phyloP scores from a whole-genome alignment of 1,140 invertebrate species.

The Popillia japonica region DNA sequence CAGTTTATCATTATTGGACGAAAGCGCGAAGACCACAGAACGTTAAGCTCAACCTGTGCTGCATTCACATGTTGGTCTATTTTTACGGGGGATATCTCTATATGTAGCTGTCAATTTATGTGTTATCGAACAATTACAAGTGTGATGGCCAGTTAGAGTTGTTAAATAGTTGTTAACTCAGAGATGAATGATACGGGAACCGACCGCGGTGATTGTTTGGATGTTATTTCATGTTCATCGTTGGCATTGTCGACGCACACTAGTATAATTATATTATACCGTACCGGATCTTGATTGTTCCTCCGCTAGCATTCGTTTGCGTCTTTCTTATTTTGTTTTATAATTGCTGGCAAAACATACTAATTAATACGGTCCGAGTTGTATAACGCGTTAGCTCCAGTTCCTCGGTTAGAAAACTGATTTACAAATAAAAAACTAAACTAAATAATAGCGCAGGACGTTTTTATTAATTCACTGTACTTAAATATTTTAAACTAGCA shows the following conservation, averaged over 20 bases:
- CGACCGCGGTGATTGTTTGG: constrained; percentile 36
- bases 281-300: constrained; percentile 38
- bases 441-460: background rate
- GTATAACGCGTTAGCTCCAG: background rate
- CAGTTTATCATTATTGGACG: constrained; percentile 43
- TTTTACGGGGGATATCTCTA: constrained; percentile 52
- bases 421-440: background rate
- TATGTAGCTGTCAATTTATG: constrained; percentile 56
- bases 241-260: constrained; percentile 33
- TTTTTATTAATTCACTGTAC: no score
- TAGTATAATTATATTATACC: constrained; percentile 37
- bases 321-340: constrained; percentile 32
- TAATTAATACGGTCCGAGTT: constrained; percentile 27
- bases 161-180: constrained; percentile 56
- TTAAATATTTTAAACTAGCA: no score
- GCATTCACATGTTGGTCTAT: constrained; percentile 52
- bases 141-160: constrained; percentile 56
- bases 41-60: constrained; percentile 31
- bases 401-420: background rate
- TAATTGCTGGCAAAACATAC: constrained; percentile 29
- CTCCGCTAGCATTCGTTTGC: background rate
- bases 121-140: constrained; percentile 57
- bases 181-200: constrained; percentile 50
- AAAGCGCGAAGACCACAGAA: background rate
- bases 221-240: constrained; percentile 38